Evolutionary conservation across 2,113 vertebrate species (phyloP).

Genomic region (Lichenostomus cassidix): DNA sequence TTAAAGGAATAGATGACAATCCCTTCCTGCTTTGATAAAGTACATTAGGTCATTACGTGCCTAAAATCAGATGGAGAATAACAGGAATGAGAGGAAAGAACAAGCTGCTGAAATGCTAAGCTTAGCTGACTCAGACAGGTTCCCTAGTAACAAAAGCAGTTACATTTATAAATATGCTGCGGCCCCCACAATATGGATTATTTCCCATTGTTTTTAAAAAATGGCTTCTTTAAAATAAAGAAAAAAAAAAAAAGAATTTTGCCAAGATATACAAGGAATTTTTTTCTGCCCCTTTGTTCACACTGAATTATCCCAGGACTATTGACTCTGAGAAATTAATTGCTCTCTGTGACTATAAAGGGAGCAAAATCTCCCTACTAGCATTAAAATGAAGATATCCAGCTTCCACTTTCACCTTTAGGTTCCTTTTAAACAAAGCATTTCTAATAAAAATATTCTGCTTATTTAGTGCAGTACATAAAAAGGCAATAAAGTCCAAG

Average conservation of each 20-base stretch:
- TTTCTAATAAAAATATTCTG: conserved; percentile 26
- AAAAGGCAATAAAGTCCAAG: conserved; percentile 6
- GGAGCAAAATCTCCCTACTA: background rate
- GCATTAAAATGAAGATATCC: background rate
- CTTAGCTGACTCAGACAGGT: conserved; percentile 71
- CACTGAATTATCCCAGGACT: background rate
- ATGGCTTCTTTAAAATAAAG: conserved; percentile 53
- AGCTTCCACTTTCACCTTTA: background rate
- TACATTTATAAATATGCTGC: conserved; percentile 68
- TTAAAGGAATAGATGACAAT: background rate
- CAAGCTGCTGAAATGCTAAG: conserved; percentile 64
- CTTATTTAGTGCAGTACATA: conserved; percentile 31
- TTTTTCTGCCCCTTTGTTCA: background rate
- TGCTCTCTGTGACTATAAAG: background rate
- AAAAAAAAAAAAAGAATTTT: conserved; percentile 44
- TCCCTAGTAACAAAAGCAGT: conserved; percentile 71
- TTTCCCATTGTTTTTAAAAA: conserved; percentile 49
- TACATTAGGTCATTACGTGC: conserved; percentile 54
- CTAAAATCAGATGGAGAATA: conserved; percentile 67
- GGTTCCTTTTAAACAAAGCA: background rate
- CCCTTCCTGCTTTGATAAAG: conserved; percentile 29
- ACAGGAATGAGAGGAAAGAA: conserved; percentile 46
- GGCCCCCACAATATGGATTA: conserved; percentile 60
- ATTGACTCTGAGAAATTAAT: background rate
- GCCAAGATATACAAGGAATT: background rate